A percentile compares a stretch with the other conserved stretches of the same genome.
Conservation (phyloP, 2,797 vertebrate species). For the Cygnus olor region DNA sequence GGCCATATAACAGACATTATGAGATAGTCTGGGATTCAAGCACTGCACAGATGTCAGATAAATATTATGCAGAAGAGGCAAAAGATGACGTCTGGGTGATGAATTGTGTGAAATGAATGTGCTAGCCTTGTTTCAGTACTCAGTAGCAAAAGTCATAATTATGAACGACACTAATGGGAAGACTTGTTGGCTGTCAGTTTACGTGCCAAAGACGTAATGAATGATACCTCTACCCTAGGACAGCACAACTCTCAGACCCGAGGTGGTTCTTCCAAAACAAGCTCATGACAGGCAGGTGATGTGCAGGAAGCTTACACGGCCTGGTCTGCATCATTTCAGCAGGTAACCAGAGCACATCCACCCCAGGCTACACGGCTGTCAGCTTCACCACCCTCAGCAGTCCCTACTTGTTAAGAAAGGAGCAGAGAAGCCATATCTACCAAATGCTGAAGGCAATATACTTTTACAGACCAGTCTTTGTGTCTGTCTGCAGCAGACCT, state of each 20-base stretch:
- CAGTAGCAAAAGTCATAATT: background rate
- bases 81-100: background rate
- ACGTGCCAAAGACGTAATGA: background rate
- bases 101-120: background rate
- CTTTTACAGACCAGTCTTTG: background rate
- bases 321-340: background rate
- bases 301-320: background rate
- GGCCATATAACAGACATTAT: background rate
- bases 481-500: background rate
- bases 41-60: background rate
- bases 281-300: background rate
- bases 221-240: background rate
- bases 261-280: background rate
- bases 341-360: background rate
- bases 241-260: fast-evolving
- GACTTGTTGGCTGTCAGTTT: background rate
- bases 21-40: background rate
- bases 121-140: background rate
- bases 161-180: background rate
- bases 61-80: background rate
- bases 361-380: background rate
- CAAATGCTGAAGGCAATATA: background rate
- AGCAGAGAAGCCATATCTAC: background rate
- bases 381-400: background rate
- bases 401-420: background rate